Percentiles rank a stretch among this genome's conserved stretches.
phyloP scores from a whole-genome alignment of 1,140 invertebrate genomes.

The Agrilus planipennis region DNA sequence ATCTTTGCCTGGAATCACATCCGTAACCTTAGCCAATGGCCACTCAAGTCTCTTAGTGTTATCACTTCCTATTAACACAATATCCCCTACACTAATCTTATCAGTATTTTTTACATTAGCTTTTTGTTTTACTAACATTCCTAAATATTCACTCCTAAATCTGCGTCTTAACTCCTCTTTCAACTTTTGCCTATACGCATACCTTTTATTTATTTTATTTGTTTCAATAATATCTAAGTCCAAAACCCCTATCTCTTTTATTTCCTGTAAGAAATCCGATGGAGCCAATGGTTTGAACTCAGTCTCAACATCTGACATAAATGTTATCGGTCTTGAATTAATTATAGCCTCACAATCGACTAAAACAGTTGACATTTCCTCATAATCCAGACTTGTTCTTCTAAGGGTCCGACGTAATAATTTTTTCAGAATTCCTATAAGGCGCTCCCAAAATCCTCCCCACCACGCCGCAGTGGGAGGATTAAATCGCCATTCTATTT shows the following conservation, averaged over 20 bases:
- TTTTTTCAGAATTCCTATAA: slow-evolving; percentile 31
- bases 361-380: slow-evolving; percentile 27
- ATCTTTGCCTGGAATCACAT: no score
- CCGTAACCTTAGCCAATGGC: no score
- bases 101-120: no score
- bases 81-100: background rate
- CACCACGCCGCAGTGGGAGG: slow-evolving; percentile 31
- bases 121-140: no score
- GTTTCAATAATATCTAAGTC: no score
- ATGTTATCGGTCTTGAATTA: slow-evolving; percentile 30
- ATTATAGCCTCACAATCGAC: slow-evolving; percentile 26
- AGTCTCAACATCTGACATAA: slow-evolving; percentile 25
- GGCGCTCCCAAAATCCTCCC: slow-evolving; percentile 33
- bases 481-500: slow-evolving; percentile 15
- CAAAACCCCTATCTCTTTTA: slow-evolving; percentile 7
- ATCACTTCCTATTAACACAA: no score
- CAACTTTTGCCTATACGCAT: no score
- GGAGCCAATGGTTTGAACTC: no score
- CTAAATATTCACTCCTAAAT: no score
- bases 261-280: slow-evolving; percentile 12
- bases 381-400: slow-evolving; percentile 17
- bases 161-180: no score
- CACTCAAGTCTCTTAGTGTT: no score
- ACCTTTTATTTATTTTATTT: no score
- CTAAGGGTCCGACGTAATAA: slow-evolving; percentile 23